Percentiles rank a stretch among this genome's conserved stretches.
Evolutionary conservation across 2,888 invertebrate species (phyloP).

Genomic region (Stenchaetothrips biformis): DNA sequence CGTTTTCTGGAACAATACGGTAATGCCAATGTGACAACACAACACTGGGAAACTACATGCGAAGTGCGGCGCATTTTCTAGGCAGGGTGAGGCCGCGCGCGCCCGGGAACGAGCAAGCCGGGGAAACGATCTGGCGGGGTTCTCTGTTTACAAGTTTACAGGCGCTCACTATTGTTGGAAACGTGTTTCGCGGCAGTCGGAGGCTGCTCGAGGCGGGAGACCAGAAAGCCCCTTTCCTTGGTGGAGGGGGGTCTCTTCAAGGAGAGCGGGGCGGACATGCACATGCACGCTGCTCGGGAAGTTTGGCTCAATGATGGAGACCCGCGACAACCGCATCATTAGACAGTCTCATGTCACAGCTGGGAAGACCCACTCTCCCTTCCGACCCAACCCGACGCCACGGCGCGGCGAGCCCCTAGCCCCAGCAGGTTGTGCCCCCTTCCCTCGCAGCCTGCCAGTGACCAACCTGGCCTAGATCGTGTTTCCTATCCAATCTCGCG

Average conservation of each 20-base stretch:
- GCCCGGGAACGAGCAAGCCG: background rate
- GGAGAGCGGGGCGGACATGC: background rate
- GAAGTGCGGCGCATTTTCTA: background rate
- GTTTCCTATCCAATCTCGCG: background rate
- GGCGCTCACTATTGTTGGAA: conserved; percentile 7
- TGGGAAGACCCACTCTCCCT: background rate
- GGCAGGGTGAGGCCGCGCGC: background rate
- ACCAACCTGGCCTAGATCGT: background rate
- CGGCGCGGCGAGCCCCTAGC: background rate
- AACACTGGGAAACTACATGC: background rate
- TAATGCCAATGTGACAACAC: background rate
- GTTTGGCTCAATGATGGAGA: background rate
- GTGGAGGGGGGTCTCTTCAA: background rate
- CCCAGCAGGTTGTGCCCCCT: background rate
- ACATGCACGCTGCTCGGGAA: background rate
- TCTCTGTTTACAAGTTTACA: background rate
- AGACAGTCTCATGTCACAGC: background rate
- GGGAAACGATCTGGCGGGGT: background rate
- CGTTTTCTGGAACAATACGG: background rate
- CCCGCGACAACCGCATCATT: background rate
- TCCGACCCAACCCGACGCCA: background rate
- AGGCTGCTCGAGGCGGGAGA: background rate
- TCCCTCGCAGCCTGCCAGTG: background rate
- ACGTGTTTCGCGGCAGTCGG: background rate
- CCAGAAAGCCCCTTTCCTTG: background rate